These are phyloP conservation scores for Drosophila mimica DNA, from an alignment of 2,888 invertebrate genomes.

Conservation along the genomic window DNA sequence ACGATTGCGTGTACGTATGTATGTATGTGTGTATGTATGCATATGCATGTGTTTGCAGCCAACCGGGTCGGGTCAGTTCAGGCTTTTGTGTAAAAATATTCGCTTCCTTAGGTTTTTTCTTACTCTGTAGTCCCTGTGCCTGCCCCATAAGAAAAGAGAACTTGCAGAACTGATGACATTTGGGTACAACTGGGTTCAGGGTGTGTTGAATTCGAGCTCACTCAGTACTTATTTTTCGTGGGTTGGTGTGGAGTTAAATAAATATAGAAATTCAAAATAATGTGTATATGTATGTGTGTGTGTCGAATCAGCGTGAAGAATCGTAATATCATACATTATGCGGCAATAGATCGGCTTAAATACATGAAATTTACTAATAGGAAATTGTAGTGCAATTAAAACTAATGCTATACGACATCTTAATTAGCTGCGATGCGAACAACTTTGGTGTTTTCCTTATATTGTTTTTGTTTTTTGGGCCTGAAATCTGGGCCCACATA, in stretches of 20 bases:
- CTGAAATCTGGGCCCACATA: constrained; percentile 28
- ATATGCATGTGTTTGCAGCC: too few species aligned
- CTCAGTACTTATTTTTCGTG: background rate
- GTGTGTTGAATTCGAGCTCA: too few species aligned
- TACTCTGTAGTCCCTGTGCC: too few species aligned
- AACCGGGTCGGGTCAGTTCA: too few species aligned
- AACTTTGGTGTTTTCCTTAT: constrained; percentile 1
- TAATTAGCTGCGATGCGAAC: constrained; percentile 26
- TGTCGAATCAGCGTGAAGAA: constrained; percentile 21
- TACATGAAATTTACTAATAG: constrained; percentile 34
- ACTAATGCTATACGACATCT: constrained; percentile 23
- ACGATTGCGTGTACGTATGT: too few species aligned
- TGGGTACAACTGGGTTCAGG: too few species aligned
- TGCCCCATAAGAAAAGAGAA: too few species aligned
- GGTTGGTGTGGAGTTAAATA: background rate
- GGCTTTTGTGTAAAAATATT: too few species aligned
- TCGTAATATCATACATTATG: constrained; percentile 28
- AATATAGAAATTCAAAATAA: background rate
- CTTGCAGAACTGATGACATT: too few species aligned
- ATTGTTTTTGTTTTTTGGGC: constrained; percentile 12
- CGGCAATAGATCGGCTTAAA: constrained; percentile 15
- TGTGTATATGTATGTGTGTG: background rate
- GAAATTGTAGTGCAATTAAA: constrained; percentile 45
- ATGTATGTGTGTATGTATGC: too few species aligned
- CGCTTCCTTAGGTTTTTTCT: too few species aligned